Conservation (phyloP, 1,140 invertebrate species). For the Ceratina australensis region DNA sequence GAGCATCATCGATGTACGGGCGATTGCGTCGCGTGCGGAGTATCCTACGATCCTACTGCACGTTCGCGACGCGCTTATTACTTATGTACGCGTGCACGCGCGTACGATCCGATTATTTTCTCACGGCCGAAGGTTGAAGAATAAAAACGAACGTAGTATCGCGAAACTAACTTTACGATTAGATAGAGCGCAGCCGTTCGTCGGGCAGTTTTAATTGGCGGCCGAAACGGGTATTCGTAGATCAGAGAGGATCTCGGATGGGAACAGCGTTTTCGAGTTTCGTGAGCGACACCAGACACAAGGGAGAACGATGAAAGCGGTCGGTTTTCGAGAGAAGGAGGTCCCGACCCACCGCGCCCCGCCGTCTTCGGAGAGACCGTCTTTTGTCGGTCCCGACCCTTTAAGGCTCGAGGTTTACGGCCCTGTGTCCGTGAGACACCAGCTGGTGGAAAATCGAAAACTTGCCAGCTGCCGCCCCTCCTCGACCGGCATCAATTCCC, state of each 20-base stretch:
- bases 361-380: conserved; percentile 31
- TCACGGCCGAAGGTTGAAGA: neutral
- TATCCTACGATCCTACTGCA: neutral
- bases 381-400: conserved; percentile 52
- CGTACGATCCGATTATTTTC: neutral
- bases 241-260: conserved; percentile 45
- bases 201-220: conserved; percentile 34
- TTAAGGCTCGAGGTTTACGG: conserved; percentile 54
- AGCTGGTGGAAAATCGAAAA: conserved; percentile 64
- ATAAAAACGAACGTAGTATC: too few species aligned
- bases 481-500: conserved; percentile 39
- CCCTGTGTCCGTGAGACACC: conserved; percentile 39
- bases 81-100: neutral
- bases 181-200: conserved; percentile 61
- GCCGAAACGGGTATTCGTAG: conserved; percentile 53
- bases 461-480: conserved; percentile 49
- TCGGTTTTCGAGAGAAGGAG: conserved; percentile 1
- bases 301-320: neutral
- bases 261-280: conserved; percentile 21
- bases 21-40: neutral
- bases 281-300: neutral
- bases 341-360: conserved; percentile 27
- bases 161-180: neutral
- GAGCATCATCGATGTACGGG: conserved; percentile 22
- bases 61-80: neutral